phyloP scores from a whole-genome alignment of 2,113 vertebrate genomes.

The Haemorhous mexicanus region DNA sequence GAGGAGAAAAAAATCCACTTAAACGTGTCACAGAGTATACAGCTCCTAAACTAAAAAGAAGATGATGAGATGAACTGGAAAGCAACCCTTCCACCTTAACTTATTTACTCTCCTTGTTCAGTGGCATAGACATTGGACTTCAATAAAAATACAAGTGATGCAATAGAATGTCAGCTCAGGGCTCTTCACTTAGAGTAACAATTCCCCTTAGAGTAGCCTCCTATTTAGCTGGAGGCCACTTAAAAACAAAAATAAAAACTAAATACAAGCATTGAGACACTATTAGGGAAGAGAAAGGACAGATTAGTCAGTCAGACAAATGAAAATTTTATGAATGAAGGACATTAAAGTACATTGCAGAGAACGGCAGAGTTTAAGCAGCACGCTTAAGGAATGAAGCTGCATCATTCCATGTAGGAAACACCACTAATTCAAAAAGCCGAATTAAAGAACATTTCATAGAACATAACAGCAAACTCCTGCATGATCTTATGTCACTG shows the following conservation, averaged over 20 bases:
- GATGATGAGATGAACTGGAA: background rate
- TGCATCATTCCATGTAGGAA: rapidly evolving
- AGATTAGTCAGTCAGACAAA: background rate
- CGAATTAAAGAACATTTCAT: background rate
- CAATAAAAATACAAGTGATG: background rate
- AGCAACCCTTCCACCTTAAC: background rate
- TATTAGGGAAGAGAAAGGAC: background rate
- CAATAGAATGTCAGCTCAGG: background rate
- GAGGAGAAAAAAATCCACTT: background rate
- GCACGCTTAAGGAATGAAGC: background rate
- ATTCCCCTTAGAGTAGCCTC: background rate
- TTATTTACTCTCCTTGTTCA: background rate
- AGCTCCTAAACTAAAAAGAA: background rate
- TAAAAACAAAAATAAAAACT: background rate
- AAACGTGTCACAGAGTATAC: rapidly evolving
- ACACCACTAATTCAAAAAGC: background rate
- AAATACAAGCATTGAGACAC: background rate
- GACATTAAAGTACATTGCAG: background rate
- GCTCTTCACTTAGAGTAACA: background rate
- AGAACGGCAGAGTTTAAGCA: background rate
- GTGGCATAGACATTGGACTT: background rate
- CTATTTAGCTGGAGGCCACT: background rate
- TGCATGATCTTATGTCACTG: background rate
- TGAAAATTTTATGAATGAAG: background rate
- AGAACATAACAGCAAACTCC: background rate